phyloP scores from a whole-genome alignment of 2,797 vertebrate genomes.

The Galagoides demidoff region DNA sequence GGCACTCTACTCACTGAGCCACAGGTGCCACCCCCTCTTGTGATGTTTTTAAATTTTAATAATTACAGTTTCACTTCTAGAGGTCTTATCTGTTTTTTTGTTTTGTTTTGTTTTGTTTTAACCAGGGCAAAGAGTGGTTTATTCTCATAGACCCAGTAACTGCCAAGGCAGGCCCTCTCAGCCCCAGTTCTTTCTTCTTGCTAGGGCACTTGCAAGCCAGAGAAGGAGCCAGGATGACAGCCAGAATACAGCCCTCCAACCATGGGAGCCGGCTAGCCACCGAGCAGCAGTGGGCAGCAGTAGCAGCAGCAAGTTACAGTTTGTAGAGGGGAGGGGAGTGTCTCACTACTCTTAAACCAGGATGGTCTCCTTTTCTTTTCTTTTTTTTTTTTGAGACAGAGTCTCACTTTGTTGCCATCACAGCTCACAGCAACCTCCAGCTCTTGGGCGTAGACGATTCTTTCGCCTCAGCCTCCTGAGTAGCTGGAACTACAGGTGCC shows the following conservation, averaged over 20 bases:
- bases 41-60: neutral
- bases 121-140: constrained; percentile 53
- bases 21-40: no score
- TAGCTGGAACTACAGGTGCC: no score
- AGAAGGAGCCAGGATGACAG: neutral
- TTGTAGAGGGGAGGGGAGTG: neutral
- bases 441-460: no score
- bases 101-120: neutral
- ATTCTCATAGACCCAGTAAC: constrained; percentile 61
- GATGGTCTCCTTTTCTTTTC: no score
- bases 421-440: no score
- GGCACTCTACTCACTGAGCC: no score
- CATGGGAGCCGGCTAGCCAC: neutral
- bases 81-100: neutral
- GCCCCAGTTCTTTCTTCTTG: neutral
- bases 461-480: no score
- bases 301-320: constrained; percentile 51
- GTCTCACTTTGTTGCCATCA: neutral
- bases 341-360: neutral
- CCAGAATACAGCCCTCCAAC: neutral
- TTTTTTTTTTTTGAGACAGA: no score
- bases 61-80: neutral
- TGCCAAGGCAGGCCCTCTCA: neutral
- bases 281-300: neutral
- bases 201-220: neutral